Conservation (phyloP, 1,140 invertebrate genomes). For the Drosophila erecta region DNA sequence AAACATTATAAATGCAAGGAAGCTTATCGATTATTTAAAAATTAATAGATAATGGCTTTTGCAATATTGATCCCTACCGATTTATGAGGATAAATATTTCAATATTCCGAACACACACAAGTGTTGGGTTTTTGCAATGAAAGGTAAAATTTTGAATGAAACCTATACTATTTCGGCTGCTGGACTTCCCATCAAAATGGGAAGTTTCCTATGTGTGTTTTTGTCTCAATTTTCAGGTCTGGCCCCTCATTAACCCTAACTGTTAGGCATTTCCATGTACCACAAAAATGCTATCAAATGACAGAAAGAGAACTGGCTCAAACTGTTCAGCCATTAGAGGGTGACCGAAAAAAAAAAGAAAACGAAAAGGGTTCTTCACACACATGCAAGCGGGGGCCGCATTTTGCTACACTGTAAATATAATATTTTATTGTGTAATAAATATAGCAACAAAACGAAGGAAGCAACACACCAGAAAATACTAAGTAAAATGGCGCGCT, state of each 20-base stretch:
- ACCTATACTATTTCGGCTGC: too few relatives aligned
- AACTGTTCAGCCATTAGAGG: conserved; percentile 63
- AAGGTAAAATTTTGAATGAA: too few relatives aligned
- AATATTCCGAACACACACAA: too few relatives aligned
- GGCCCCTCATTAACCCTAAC: conserved; percentile 20
- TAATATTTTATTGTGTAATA: conserved; percentile 82
- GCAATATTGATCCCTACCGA: too few relatives aligned
- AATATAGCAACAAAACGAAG: conserved; percentile 52
- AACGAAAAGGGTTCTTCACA: conserved; percentile 45
- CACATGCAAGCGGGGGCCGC: too few relatives aligned
- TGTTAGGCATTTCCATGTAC: not conserved
- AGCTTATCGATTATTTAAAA: too few relatives aligned
- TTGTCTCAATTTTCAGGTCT: not conserved
- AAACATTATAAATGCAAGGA: not conserved
- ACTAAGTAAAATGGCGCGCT: conserved; percentile 58
- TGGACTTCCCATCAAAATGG: too few relatives aligned
- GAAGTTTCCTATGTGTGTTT: not conserved
- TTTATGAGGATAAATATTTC: too few relatives aligned
- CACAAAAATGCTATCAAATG: conserved; percentile 30
- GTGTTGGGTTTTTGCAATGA: too few relatives aligned
- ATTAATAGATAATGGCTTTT: too few relatives aligned
- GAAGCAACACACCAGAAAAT: conserved; percentile 12
- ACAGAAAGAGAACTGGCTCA: conserved; percentile 5
- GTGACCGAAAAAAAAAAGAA: conserved; percentile 29
- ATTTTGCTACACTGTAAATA: conserved; percentile 77